These are phyloP conservation scores for Orthonychiurus folsomi DNA, from an alignment of 2,888 invertebrate species.

Conservation along the genomic window DNA sequence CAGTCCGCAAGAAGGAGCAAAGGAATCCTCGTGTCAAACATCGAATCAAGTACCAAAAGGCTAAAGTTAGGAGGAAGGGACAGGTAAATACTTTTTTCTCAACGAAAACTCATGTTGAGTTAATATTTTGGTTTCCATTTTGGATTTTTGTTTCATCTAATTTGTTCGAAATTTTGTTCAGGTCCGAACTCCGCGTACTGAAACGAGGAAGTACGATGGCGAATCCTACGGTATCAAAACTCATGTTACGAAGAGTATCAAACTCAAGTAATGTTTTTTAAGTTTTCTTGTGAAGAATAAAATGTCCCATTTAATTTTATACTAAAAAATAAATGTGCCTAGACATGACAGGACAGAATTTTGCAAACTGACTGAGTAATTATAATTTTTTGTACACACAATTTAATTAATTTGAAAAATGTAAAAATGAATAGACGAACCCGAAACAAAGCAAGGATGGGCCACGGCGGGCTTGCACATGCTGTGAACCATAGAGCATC, in stretches of 20 bases:
- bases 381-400: too few species aligned
- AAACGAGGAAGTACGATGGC: slow-evolving; percentile 73
- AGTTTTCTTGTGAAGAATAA: too few species aligned
- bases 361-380: too few species aligned
- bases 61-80: slow-evolving; percentile 83
- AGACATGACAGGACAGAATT: too few species aligned
- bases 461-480: too few species aligned
- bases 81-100: slow-evolving; percentile 60
- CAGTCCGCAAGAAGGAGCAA: slow-evolving; percentile 79
- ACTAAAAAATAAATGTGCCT: too few species aligned
- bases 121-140: slow-evolving; percentile 3
- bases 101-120: slow-evolving; percentile 21
- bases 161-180: slow-evolving; percentile 40
- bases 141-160: background rate
- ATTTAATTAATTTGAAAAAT: too few species aligned
- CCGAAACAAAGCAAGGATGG: too few species aligned
- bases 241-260: slow-evolving; percentile 77
- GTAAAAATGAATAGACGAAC: too few species aligned
- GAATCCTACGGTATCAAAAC: slow-evolving; percentile 91
- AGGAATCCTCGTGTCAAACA: slow-evolving; percentile 94
- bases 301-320: too few species aligned
- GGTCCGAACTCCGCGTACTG: slow-evolving; percentile 70
- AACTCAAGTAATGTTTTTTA: slow-evolving; percentile 66
- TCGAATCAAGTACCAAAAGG: slow-evolving; percentile 82
- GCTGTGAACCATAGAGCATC: too few species aligned